These are phyloP conservation scores for Choristoneura fumiferana DNA, from an alignment of 1,140 invertebrate species.

Conservation along the genomic window DNA sequence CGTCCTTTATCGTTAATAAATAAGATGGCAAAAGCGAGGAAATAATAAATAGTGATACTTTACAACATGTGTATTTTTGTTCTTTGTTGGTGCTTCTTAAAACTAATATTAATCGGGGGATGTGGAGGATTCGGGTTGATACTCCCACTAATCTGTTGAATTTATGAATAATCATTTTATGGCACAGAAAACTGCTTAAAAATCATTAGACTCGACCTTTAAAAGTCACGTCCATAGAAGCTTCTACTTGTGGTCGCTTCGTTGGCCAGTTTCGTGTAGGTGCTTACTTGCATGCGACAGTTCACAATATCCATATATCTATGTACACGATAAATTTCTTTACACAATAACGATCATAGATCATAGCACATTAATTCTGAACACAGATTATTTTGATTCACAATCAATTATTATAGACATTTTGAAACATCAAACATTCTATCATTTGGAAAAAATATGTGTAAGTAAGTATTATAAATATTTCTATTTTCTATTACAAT, in stretches of 20 bases:
- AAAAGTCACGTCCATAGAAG: too few relatives aligned
- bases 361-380: constrained; percentile 59
- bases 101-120: constrained; percentile 1
- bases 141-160: not conserved
- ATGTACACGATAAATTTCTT: constrained; percentile 30
- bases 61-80: not conserved
- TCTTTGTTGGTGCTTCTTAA: constrained; percentile 14
- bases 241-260: too few relatives aligned
- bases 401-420: constrained; percentile 67
- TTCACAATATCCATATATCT: constrained; percentile 10
- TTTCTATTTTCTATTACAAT: constrained; percentile 44
- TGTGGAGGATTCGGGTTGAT: not conserved
- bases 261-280: too few relatives aligned
- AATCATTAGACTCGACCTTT: not conserved
- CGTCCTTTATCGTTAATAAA: constrained; percentile 5
- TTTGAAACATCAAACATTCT: constrained; percentile 48
- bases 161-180: constrained; percentile 7
- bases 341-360: constrained; percentile 62
- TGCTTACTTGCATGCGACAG: too few relatives aligned
- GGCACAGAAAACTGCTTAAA: constrained; percentile 15
- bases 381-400: constrained; percentile 64
- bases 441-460: constrained; percentile 51
- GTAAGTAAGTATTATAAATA: constrained; percentile 37
- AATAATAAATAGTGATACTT: constrained; percentile 4
- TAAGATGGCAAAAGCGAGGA: constrained; percentile 13